A percentile compares a stretch with the other conserved stretches of the same genome.
These are phyloP conservation scores for Ormyrus nitidulus DNA, from an alignment of 2,888 invertebrate species.

Conservation along the genomic window DNA sequence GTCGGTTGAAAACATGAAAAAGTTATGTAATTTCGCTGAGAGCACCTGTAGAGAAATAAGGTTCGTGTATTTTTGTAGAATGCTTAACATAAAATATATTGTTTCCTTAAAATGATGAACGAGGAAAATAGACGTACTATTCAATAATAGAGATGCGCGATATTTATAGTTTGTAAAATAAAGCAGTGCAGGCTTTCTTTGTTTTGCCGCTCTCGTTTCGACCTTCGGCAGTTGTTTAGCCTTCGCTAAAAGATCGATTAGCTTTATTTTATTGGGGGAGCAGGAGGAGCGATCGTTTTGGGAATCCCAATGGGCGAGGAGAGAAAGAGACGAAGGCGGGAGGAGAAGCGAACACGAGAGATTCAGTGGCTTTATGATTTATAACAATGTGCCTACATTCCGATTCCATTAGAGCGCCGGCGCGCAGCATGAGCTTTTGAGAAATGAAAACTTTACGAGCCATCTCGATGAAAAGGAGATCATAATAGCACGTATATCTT, in stretches of 20 bases:
- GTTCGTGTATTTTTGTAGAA: too few species aligned
- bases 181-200: background rate
- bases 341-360: background rate
- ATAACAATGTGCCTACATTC: slow-evolving; percentile 43
- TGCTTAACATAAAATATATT: too few species aligned
- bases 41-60: too few species aligned
- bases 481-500: slow-evolving; percentile 52
- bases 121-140: too few species aligned
- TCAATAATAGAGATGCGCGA: too few species aligned
- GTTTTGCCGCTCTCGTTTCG: background rate
- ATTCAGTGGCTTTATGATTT: slow-evolving; percentile 35
- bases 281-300: slow-evolving; percentile 7
- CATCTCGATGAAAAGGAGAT: slow-evolving; percentile 48
- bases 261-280: slow-evolving; percentile 24
- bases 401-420: slow-evolving; percentile 41
- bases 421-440: slow-evolving; percentile 21
- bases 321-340: too few species aligned
- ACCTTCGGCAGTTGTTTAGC: background rate
- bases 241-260: slow-evolving; percentile 33
- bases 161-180: too few species aligned
- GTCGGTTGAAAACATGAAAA: too few species aligned
- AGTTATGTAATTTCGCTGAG: too few species aligned
- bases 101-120: too few species aligned
- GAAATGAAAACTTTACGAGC: slow-evolving; percentile 55
- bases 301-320: slow-evolving; percentile 12